These are phyloP conservation scores for Salvator merianae DNA, from an alignment of 2,113 vertebrate species.

Conservation along the genomic window DNA sequence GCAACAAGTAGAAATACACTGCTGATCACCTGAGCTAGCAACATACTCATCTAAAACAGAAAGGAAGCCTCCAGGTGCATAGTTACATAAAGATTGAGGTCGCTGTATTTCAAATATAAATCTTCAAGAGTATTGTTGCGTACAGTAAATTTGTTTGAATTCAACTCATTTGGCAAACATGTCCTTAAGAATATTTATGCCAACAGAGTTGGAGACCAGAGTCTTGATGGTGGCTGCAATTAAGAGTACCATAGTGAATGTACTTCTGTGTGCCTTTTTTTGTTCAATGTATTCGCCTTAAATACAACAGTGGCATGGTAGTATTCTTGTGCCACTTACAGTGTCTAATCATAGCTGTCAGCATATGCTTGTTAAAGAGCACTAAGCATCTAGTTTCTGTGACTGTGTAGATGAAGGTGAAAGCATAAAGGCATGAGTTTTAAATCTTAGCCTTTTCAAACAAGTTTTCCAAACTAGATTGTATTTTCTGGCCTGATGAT, in stretches of 20 bases:
- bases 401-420: neutral
- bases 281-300: no score
- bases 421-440: neutral
- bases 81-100: neutral
- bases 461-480: neutral
- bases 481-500: neutral
- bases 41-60: neutral
- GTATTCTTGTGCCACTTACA: no score
- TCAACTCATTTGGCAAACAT: neutral
- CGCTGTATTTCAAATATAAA: neutral
- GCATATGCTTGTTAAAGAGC: neutral
- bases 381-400: neutral
- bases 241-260: neutral
- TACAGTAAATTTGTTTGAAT: neutral
- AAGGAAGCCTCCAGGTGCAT: neutral
- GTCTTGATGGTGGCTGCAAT: neutral
- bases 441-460: neutral
- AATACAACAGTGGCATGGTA: no score
- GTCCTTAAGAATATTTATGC: neutral
- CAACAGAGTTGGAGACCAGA: neutral
- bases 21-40: neutral
- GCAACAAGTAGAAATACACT: neutral
- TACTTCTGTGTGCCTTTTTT: neutral
- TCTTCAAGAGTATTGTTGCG: neutral
- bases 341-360: neutral